phyloP scores from a whole-genome alignment of 2,113 vertebrate species.

The Laticauda laticaudata region DNA sequence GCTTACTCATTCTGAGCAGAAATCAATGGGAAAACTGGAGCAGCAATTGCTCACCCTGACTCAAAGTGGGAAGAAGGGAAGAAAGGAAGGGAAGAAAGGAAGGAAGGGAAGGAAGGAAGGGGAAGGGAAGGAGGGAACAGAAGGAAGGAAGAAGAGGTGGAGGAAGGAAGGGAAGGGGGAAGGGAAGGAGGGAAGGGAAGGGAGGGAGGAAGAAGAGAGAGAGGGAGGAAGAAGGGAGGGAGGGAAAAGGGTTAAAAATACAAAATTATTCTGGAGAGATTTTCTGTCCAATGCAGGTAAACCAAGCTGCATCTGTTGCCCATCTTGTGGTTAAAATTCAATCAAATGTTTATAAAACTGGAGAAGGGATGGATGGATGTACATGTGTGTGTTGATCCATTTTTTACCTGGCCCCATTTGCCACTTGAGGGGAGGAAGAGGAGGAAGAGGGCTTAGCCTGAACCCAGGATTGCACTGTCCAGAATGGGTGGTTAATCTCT shows the following conservation, averaged over 20 bases:
- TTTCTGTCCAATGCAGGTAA: background rate
- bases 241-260: background rate
- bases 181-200: no score
- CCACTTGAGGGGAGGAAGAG: background rate
- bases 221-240: no score
- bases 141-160: accelerated
- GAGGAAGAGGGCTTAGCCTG: background rate
- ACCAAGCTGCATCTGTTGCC: background rate
- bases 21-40: background rate
- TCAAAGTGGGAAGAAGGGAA: background rate
- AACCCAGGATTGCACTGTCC: background rate
- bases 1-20: background rate
- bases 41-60: background rate
- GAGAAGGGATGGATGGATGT: background rate
- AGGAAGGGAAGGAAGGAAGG: background rate
- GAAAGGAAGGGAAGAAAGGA: background rate
- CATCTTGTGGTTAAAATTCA: background rate
- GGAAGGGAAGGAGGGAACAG: background rate
- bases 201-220: no score
- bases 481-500: background rate
- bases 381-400: background rate
- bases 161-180: no score
- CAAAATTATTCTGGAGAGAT: background rate
- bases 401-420: background rate
- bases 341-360: background rate